These are phyloP conservation scores for Beroe ovata DNA, from an alignment of 37 sponge, comb jelly and placozoan genomes.

Conservation along the genomic window DNA sequence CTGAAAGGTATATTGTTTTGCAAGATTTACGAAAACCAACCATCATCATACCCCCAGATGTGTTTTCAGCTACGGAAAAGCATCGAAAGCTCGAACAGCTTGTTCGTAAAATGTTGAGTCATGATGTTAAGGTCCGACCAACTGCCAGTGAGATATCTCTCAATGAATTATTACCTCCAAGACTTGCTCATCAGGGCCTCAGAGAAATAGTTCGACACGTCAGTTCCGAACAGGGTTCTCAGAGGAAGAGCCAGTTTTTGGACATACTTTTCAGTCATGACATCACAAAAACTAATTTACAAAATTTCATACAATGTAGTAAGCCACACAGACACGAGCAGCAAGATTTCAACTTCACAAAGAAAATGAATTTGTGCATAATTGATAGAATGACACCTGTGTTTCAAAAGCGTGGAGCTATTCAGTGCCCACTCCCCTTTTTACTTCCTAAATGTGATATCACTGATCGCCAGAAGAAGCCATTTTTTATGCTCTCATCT, in stretches of 20 bases:
- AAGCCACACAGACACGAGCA: neutral
- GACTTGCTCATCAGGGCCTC: conserved; percentile 46
- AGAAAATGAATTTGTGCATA: neutral
- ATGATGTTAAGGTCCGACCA: neutral
- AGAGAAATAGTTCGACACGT: conserved; percentile 27
- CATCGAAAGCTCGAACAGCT: neutral
- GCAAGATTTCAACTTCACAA: neutral
- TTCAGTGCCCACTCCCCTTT: conserved; percentile 58
- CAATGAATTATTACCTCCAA: conserved; percentile 14
- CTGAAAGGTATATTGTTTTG: conserved; percentile 81
- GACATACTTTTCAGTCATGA: conserved; percentile 2
- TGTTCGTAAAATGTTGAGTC: conserved; percentile 51
- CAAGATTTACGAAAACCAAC: conserved; percentile 60
- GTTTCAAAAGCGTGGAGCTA: conserved; percentile 17
- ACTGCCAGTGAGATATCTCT: conserved; percentile 23
- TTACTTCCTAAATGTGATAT: conserved; percentile 56
- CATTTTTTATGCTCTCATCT: neutral
- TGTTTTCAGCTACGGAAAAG: conserved; percentile 14
- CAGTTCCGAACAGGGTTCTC: conserved; percentile 12
- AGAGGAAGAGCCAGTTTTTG: conserved; percentile 10
- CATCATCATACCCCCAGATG: neutral
- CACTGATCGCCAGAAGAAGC: conserved; percentile 27
- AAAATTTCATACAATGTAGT: neutral
- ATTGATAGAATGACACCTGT: conserved; percentile 14
- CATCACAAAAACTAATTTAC: neutral